Evolutionary conservation across 2,888 invertebrate genomes (phyloP), one percentile per base, ranked within the genome.

Genomic region (Acanthosepion esculentum): DNA sequence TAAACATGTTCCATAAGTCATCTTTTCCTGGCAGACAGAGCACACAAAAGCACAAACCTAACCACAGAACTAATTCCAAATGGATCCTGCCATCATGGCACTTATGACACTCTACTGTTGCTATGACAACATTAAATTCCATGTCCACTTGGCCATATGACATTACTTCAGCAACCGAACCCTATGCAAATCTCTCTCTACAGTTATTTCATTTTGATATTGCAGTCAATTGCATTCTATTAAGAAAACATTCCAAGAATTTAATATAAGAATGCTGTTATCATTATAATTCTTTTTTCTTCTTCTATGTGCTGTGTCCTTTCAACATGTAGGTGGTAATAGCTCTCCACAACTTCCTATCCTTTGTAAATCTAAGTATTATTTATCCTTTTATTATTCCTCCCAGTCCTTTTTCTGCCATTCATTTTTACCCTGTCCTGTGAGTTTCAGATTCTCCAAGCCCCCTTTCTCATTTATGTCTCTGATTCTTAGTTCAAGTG

Each of bases 41-140:
- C 5, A n/a, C n/a, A n/a, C 10, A 12, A n/a, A 78, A 78, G 29
- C 29, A 78, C 78, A n/a, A n/a, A n/a, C n/a, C n/a, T 3, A n/a
- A n/a, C 29, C n/a, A 78, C 10, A 78, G 10, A 78, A 8, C 78
- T 78, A 20, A 29, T 78, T 78, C n/a, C 29, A 78, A 78, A 78
- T 78, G 78, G 29, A 78, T 78, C 12, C 29, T n/a, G 78, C 78
- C 12, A 2, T 78, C 78, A 29, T 78, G 78, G 29, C 78, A 78
- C n/a, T 78, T 78, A 78, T 78, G n/a, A 78, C 78, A 78, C n/a
- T 78, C 78, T 78, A n/a, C n/a, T 78, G 78, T 18, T 78, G 78
- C 18, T 78, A 78, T 78, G 78, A 15, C 29, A 78, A 78, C n/a
- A 10, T 29, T 78, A 78, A 2, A n/a, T 78, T 15, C 29, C n/a